Percentiles rank a stretch among this genome's conserved stretches.
phyloP scores from a whole-genome alignment of 1,140 invertebrate genomes.

The Temnothorax longispinosus region DNA sequence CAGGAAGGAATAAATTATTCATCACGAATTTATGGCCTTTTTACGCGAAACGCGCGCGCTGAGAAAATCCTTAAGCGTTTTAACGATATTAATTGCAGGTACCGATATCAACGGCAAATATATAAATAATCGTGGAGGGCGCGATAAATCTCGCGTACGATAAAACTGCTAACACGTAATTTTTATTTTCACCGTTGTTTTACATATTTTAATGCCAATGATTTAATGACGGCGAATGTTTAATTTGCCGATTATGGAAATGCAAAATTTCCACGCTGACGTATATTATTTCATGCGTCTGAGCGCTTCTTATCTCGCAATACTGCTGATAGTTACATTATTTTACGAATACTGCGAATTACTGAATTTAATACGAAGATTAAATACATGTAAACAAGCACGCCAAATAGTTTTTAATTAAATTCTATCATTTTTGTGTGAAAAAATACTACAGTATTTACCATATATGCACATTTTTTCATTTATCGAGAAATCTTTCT shows the following conservation, averaged over 20 bases:
- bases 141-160: conserved; percentile 49
- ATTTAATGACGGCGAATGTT: conserved; percentile 57
- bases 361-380: neutral
- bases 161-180: conserved; percentile 46
- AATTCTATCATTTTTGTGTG: neutral
- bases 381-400: neutral
- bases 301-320: conserved; percentile 32
- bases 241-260: conserved; percentile 55
- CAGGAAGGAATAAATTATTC: conserved; percentile 58
- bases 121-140: conserved; percentile 53
- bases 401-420: neutral
- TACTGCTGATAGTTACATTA: neutral
- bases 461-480: neutral
- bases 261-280: conserved; percentile 34
- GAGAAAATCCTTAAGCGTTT: conserved; percentile 63
- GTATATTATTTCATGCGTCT: conserved; percentile 34
- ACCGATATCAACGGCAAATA: conserved; percentile 60
- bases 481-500: conserved; percentile 13
- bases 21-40: conserved; percentile 51
- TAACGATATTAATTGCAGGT: conserved; percentile 58
- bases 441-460: neutral
- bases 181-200: conserved; percentile 46
- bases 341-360: neutral
- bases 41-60: conserved; percentile 41
- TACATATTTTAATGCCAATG: conserved; percentile 54